Evolutionary conservation across 2,888 invertebrate species (phyloP).

Genomic region (Prosopocoilus inquinatus): DNA sequence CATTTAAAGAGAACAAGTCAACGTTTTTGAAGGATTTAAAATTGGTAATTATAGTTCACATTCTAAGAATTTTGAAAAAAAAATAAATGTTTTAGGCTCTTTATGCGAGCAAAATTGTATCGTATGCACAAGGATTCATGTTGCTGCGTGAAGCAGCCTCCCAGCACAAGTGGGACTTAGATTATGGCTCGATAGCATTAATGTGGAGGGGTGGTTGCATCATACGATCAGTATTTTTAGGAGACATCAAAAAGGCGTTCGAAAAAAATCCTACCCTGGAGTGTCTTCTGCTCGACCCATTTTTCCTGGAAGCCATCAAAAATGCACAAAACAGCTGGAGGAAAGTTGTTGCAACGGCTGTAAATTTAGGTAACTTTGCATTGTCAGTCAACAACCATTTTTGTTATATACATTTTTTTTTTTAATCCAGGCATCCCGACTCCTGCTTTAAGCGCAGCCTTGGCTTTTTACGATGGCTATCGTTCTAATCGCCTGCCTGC

Average conservation of each 20-base stretch:
- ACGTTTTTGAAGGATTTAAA: constrained; percentile 81
- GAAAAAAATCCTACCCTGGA: constrained; percentile 81
- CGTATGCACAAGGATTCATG: constrained; percentile 99
- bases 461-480: constrained; percentile 98
- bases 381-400: neutral
- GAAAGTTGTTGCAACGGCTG: constrained; percentile 70
- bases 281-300: constrained; percentile 89
- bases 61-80: too few species aligned
- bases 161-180: constrained; percentile 89
- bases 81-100: constrained; percentile 67
- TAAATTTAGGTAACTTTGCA: constrained; percentile 44
- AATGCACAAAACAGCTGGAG: constrained; percentile 83
- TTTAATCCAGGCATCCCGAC: constrained; percentile 81
- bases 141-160: constrained; percentile 88
- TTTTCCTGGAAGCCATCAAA: constrained; percentile 83
- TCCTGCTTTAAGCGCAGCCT: constrained; percentile 88
- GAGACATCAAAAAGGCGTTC: constrained; percentile 91
- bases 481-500: constrained; percentile 84
- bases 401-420: neutral
- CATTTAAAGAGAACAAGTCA: constrained; percentile 70
- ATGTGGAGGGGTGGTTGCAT: constrained; percentile 99
- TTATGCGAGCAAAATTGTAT: constrained; percentile 97
- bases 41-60: constrained; percentile 46
- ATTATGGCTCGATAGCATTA: constrained; percentile 95
- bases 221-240: constrained; percentile 86